Evolutionary conservation across 2,113 vertebrate species (phyloP).

Genomic region (Euleptes europaea): DNA sequence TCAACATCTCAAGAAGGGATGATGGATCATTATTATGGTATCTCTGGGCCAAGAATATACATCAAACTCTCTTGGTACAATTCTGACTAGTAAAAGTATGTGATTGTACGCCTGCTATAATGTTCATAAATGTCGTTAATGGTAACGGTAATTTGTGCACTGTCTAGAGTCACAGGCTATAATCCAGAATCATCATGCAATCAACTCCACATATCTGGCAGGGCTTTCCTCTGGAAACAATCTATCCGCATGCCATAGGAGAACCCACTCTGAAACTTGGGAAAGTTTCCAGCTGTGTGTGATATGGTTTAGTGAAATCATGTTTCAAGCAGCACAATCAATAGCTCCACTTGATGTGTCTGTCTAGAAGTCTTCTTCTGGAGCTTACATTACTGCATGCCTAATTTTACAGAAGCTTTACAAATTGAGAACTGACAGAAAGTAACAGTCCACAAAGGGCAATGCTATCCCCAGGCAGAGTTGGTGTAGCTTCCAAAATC

Average conservation of each 20-base stretch:
- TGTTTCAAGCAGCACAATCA: background rate
- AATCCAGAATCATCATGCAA: too few relatives aligned
- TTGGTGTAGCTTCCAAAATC: background rate
- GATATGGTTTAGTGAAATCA: background rate
- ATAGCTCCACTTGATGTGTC: background rate
- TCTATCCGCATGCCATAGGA: background rate
- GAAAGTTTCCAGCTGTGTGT: background rate
- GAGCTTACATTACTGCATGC: background rate
- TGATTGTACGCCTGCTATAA: too few relatives aligned
- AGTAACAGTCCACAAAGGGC: background rate
- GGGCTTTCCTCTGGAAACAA: background rate
- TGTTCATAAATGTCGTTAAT: too few relatives aligned
- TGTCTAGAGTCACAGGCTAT: too few relatives aligned
- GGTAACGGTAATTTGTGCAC: too few relatives aligned
- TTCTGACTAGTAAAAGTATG: too few relatives aligned
- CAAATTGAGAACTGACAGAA: background rate
- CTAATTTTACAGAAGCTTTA: background rate
- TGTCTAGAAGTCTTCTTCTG: background rate
- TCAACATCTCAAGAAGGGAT: background rate
- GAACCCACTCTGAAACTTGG: background rate
- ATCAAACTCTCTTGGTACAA: background rate
- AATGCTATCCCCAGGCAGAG: background rate
- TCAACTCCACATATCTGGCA: background rate
- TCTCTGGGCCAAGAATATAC: background rate
- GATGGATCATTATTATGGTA: background rate